These are phyloP conservation scores for Catocala fraxini DNA, from an alignment of 2,888 invertebrate species.

Conservation along the genomic window DNA sequence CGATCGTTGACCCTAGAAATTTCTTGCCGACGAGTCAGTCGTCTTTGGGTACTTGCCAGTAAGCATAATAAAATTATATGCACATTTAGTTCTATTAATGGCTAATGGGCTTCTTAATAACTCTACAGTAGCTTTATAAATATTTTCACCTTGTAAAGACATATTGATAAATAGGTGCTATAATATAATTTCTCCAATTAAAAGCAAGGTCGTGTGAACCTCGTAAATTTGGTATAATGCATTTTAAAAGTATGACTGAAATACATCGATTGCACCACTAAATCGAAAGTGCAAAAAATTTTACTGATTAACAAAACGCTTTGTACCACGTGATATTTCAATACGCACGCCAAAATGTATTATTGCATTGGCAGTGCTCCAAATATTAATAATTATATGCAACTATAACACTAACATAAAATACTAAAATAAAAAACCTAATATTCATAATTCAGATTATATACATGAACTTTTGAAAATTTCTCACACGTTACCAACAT, in stretches of 20 bases:
- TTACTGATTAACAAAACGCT: constrained; percentile 2
- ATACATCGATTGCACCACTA: constrained; percentile 25
- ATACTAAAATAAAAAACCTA: neutral
- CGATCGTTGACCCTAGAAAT: constrained; percentile 41
- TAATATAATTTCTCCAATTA: constrained; percentile 33
- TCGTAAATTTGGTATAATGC: constrained; percentile 32
- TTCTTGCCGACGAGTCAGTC: neutral
- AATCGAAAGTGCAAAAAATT: constrained; percentile 23
- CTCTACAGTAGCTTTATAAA: neutral
- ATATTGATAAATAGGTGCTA: constrained; percentile 26
- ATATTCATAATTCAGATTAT: neutral
- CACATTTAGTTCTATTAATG: too few species aligned
- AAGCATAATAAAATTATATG: neutral
- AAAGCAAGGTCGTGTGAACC: constrained; percentile 30
- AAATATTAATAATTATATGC: constrained; percentile 2
- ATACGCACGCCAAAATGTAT: neutral
- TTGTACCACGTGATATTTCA: constrained; percentile 6
- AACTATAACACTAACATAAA: neutral
- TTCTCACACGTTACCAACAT: constrained; percentile 31
- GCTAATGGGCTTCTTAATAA: too few species aligned
- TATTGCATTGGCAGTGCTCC: constrained; percentile 5
- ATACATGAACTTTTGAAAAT: constrained; percentile 12
- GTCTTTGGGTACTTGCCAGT: constrained; percentile 25
- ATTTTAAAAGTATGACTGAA: constrained; percentile 28
- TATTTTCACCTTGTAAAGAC: constrained; percentile 10